phyloP scores from a whole-genome alignment of 2,797 vertebrate genomes.

The Miichthys miiuy region DNA sequence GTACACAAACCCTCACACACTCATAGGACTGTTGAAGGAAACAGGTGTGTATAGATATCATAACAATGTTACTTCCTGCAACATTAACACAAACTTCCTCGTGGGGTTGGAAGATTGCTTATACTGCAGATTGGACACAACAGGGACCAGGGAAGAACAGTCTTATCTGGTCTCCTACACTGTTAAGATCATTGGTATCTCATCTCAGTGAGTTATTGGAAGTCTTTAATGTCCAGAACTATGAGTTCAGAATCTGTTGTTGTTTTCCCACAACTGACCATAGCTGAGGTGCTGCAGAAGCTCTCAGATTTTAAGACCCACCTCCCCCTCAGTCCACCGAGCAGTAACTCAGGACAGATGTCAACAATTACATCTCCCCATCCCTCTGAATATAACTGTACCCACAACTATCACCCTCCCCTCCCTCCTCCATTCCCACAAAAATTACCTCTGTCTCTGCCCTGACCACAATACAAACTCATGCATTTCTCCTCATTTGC shows the following conservation, averaged over 20 bases:
- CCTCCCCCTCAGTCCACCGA: slow-evolving; percentile 39
- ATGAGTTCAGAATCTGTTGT: slow-evolving; percentile 28
- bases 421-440: slow-evolving; percentile 51
- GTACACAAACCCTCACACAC: not conserved
- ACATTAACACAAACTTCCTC: slow-evolving; percentile 45
- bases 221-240: slow-evolving; percentile 13
- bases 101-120: slow-evolving; percentile 10
- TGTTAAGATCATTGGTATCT: not conserved
- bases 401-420: slow-evolving; percentile 50
- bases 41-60: slow-evolving; percentile 44
- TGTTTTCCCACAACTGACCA: slow-evolving; percentile 60
- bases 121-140: slow-evolving; percentile 16
- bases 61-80: slow-evolving; percentile 45
- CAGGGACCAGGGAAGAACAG: not conserved
- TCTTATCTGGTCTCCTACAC: not conserved
- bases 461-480: slow-evolving; percentile 79
- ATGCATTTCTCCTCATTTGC: slow-evolving; percentile 69
- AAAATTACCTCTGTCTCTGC: slow-evolving; percentile 68
- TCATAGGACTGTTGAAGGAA: slow-evolving; percentile 23
- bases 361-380: slow-evolving; percentile 76
- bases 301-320: slow-evolving; percentile 49
- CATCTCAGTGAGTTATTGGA: slow-evolving; percentile 17
- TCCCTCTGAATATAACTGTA: slow-evolving; percentile 58
- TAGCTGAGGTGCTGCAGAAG: slow-evolving; percentile 45
- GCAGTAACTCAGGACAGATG: slow-evolving; percentile 80